phyloP scores from a whole-genome alignment of 2,797 vertebrate genomes.

The Hypotaenidia okinawae region DNA sequence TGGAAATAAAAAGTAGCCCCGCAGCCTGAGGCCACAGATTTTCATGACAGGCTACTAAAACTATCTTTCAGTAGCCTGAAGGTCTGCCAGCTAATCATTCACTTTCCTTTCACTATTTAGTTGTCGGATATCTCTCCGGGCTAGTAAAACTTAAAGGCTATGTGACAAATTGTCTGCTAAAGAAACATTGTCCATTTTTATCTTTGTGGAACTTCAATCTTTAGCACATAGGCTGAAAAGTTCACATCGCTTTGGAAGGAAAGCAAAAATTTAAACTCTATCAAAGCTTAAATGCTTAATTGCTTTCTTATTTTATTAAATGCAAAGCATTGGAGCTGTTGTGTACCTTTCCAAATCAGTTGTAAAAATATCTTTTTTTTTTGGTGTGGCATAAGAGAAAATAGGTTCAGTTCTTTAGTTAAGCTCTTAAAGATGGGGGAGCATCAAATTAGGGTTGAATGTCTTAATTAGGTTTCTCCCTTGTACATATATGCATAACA shows the following conservation, averaged over 20 bases:
- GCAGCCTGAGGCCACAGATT: constrained; percentile 76
- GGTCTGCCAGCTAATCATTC: constrained; percentile 71
- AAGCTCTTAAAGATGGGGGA: background rate
- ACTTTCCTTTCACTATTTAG: constrained; percentile 73
- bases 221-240: background rate
- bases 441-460: background rate
- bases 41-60: constrained; percentile 81
- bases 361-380: background rate
- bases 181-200: constrained; percentile 51
- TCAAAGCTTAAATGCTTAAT: background rate
- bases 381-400: background rate
- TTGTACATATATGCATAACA: background rate
- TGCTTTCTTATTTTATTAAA: background rate
- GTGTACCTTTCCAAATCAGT: background rate
- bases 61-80: constrained; percentile 72
- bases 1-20: constrained; percentile 76
- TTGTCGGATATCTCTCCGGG: constrained; percentile 70
- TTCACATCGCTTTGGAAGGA: constrained; percentile 1
- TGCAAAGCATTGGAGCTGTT: background rate
- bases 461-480: background rate
- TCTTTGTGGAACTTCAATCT: constrained; percentile 39
- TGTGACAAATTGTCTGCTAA: constrained; percentile 71
- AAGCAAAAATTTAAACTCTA: background rate
- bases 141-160: constrained; percentile 69
- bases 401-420: background rate